Percentiles rank a stretch among this genome's conserved stretches.
Conservation (phyloP, 1,140 invertebrate species). For the Oryzaephilus surinamensis region DNA sequence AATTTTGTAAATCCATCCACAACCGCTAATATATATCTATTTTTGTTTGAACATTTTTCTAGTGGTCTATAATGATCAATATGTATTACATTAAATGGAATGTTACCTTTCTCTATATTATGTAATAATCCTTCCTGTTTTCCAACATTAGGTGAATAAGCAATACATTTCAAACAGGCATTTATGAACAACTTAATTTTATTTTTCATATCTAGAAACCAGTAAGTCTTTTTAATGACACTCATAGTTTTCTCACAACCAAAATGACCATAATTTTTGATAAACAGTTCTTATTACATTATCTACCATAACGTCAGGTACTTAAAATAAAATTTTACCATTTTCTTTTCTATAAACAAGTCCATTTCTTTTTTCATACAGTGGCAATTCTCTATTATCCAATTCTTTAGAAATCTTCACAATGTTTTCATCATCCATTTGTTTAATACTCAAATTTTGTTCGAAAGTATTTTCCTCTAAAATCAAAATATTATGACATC, state of each 20-base stretch:
- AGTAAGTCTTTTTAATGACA: not conserved
- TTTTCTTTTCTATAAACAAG: not conserved
- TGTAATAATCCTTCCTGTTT: conserved; percentile 4
- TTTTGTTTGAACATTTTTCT: not conserved
- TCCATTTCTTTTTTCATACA: conserved; percentile 1
- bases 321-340: not conserved
- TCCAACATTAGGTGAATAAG: not conserved
- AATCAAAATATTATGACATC: conserved; percentile 1
- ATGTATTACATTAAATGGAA: not conserved
- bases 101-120: not conserved
- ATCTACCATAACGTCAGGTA: not conserved
- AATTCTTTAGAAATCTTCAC: not conserved
- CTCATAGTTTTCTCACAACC: not conserved
- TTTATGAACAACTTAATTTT: not conserved
- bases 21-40: conserved; percentile 5
- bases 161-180: conserved; percentile 2
- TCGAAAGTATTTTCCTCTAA: conserved; percentile 1
- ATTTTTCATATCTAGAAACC: not conserved
- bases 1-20: conserved; percentile 3
- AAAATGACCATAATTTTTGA: not conserved
- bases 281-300: not conserved
- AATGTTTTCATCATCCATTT: not conserved
- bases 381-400: not conserved
- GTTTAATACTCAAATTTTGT: not conserved
- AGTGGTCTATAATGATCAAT: conserved; percentile 2